Base-by-base conservation (phyloP, 1,140 invertebrate species). In the Conus ventricosus region DNA sequence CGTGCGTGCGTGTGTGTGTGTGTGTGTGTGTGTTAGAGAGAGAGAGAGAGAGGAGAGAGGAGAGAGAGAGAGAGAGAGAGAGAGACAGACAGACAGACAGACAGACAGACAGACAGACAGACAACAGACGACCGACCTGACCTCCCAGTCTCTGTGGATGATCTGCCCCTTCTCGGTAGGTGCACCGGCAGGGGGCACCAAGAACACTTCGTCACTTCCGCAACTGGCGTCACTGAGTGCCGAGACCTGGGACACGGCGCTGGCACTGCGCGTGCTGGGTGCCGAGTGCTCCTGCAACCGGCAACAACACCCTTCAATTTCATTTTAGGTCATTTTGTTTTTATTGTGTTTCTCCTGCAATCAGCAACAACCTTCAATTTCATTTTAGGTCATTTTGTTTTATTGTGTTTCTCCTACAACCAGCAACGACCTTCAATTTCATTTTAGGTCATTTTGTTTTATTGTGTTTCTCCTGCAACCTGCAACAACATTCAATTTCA, bases 191-290 rank as follows among this genome's bases (percentile, higher is more conserved):
- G 91, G 88, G 39, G 91, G 85, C 67, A 63, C 88, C 5, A 91
- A 88, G 90, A 94, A 94, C 63, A 94, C 94, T 87, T 95, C 94
- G 91, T 94, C 94, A 92, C 94, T 94, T 76, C 93, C 94, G 82
- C 90, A 85, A 88, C 93, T 92, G 91, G 93, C 91, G 88, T 93
- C 91, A 86, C 93, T 93, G n/a, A 92, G 87, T 4, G 91, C 89
- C 78, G 90, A 89, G 25, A 91, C 89, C 53, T 88, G 88, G 57
- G 84, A 85, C 53, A 91, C 90, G 75, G 88, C 87, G 83, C 91
- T 90, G 71, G 90, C 86, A 39, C 88, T 91, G 81, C 91, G 89
- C 71, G 85, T 84, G 25, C 89, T 87, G 15, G 80, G 88, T 39
- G 89, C 82, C 11, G 88, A 75, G 15, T 67, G 39, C 53, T 91